Evolutionary conservation across 2,888 invertebrate genomes (phyloP), one percentile per base, ranked within the genome.

Genomic region (Calliphora vomitoria): DNA sequence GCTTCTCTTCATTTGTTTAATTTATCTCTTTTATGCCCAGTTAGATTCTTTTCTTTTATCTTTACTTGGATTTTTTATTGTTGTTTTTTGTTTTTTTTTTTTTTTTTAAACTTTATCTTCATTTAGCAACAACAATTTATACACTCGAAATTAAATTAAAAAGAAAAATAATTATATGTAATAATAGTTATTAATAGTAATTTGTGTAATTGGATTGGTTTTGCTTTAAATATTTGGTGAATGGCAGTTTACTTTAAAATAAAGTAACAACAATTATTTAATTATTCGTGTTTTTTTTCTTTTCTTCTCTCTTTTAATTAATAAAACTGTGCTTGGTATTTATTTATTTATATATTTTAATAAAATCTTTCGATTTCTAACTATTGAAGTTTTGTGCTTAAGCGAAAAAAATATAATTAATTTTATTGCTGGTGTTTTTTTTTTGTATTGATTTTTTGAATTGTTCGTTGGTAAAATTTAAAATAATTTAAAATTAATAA

Each of bases 241-340:
- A 88, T 89, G 89, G 89, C 89, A 89, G 89, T 89, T 89, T 89
- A 87, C 87, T 85, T 89, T 88, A 72, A 88, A 86, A 84, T 64
- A 60, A 79, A 80, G 79, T 60, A 74, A 86, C 82, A 85, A 83
- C 69, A 71, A 68, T 74, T 38, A 69, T 64, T n/a, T 15, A 75
- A 66, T 60, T n/a, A n/a, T 74, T 18, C 25, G 4, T 68, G 62
- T 44, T 44, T 44, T 11, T 13, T 44, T n/a, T n/a, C n/a, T n/a
- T 44, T 18, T 66, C 75, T 18, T 66, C 75, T 68, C 41, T 55
- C 50, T 10, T 53, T n/a, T 44, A 15, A 15, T 53, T 25, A 64
- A 66, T 75, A 50, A 79, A 84, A 74, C 13, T 66, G 38, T 66
- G 15, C 18, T 66, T 68, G 35, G 10, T n/a, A 8, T 58, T 55